Conservation (phyloP, 2,888 invertebrate species). For the Acrocera orbiculus region DNA sequence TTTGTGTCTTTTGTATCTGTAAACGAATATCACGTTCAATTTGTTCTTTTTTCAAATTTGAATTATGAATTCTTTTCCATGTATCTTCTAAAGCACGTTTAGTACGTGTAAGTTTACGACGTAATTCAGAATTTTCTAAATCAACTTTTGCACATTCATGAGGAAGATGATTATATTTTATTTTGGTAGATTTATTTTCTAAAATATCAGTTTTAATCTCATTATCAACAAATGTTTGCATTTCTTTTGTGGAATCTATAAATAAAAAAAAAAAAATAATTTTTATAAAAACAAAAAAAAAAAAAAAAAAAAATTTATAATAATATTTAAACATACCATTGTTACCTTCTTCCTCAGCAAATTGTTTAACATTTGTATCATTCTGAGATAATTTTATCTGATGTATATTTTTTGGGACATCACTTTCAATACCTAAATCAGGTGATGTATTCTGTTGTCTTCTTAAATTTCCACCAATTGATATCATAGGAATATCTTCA, state of each 20-base stretch:
- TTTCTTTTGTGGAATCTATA: not conserved
- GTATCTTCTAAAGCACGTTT: constrained; percentile 61
- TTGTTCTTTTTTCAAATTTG: constrained; percentile 63
- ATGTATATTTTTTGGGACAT: constrained; percentile 35
- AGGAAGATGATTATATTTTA: no score
- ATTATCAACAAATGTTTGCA: not conserved
- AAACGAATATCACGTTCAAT: constrained; percentile 69
- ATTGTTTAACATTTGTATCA: not conserved
- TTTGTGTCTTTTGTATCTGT: constrained; percentile 62
- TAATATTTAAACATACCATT: no score
- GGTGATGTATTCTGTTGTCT: constrained; percentile 44
- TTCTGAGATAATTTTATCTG: not conserved
- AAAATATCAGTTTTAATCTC: not conserved
- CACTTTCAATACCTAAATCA: constrained; percentile 81
- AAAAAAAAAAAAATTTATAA: no score
- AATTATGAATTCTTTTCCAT: constrained; percentile 51
- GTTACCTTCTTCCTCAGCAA: not conserved
- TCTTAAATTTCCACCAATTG: constrained; percentile 14
- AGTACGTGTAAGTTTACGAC: constrained; percentile 50
- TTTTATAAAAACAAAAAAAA: no score
- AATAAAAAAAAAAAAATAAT: no score
- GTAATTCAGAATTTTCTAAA: constrained; percentile 51
- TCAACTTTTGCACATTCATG: constrained; percentile 35
- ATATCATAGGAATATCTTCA: constrained; percentile 25
- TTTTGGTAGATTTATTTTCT: not conserved